Evolutionary conservation across 2,888 invertebrate species (phyloP), one percentile per base, ranked within the genome.

Genomic region (Sminthurinus aureus): DNA sequence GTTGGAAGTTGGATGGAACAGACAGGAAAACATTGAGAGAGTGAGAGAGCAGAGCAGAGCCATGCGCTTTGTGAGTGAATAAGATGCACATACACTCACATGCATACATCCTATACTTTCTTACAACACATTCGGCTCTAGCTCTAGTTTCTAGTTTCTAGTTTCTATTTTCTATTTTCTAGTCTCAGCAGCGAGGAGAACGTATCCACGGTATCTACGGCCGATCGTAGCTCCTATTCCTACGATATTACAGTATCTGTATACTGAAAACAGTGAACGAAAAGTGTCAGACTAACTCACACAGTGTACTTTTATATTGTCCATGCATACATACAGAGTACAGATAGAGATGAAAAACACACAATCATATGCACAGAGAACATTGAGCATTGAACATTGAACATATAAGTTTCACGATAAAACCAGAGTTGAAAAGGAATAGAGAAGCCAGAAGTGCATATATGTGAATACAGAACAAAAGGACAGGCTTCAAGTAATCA

Each of bases 51-150:
- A 38, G 71, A 24, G 8, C 8, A 74, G 75, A 75, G 75, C 83
- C 83, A 83, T 83, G 83, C 83, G 83, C 83, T 83, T 79, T 83
- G 83, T 79, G 79, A 79, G 79, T 67, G 83, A 83, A 83, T 83
- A 73, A 79, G 79, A 79, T 83, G 83, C 74, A 83, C 77, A 78
- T 64, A 11, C 69, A 69, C 13, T 18, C 51, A 51, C 38, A 38
- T 38, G 6, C 38, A 38, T 1, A 38, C 38, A 38, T 38, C 38
- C 38, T 38, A 38, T 38, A 38, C 38, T 38, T 38, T 38, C 38
- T 38, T 38, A 38, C 38, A 38, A 38, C 38, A 38, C 38, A 38
- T 38, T 38, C 6, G 1, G 38, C 38, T 38, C 38, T 38, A 38
- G n/a, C 38, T 38, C 38, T 38, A 1, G 6, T 0, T 11, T 69